Evolutionary conservation across 2,113 vertebrate genomes (phyloP).

Genomic region (Calonectris borealis): DNA sequence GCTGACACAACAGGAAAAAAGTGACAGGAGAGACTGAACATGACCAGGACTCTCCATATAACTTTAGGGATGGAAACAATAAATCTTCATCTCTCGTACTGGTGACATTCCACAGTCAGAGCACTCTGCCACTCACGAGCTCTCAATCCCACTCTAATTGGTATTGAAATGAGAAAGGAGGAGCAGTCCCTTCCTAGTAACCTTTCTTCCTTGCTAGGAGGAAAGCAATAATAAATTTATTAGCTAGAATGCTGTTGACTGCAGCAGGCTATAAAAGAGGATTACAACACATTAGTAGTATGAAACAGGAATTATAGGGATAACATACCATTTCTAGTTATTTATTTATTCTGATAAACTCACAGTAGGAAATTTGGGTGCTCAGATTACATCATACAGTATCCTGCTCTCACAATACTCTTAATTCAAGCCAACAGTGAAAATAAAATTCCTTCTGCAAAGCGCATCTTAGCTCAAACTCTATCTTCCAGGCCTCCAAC

Average conservation of each 20-base stretch:
- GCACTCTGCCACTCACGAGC: neutral
- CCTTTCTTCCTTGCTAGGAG: neutral
- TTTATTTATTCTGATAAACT: neutral
- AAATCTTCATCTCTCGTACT: neutral
- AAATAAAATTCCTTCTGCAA: neutral
- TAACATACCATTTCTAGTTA: neutral
- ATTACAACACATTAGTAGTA: neutral
- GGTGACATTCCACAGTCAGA: neutral
- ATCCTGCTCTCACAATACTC: neutral
- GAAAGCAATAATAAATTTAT: neutral
- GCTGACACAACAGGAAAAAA: neutral
- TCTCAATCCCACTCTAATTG: neutral
- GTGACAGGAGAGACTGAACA: neutral
- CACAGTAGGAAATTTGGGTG: neutral
- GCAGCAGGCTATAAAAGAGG: neutral
- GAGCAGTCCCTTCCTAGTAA: neutral
- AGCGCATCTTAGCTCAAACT: neutral
- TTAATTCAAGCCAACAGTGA: neutral
- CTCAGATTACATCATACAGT: neutral
- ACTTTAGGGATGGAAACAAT: neutral
- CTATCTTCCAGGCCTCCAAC: neutral
- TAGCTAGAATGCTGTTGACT: neutral
- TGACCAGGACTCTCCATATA: accelerated
- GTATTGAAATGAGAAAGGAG: neutral
- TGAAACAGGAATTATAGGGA: neutral